These are phyloP conservation scores for Thaumatotibia leucotreta DNA, from an alignment of 1,140 invertebrate species.

Conservation along the genomic window DNA sequence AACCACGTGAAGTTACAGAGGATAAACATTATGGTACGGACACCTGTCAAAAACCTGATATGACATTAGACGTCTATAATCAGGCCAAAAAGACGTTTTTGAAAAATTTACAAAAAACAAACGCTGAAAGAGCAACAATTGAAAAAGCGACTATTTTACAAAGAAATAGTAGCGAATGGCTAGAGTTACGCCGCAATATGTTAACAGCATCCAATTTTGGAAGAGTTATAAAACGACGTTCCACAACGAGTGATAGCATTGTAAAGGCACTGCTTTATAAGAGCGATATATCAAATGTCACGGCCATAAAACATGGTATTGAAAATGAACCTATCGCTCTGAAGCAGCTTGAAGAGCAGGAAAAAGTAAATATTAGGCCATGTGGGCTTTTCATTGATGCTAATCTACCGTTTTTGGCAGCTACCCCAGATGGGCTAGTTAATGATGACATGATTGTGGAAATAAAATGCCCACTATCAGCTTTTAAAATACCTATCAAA, in stretches of 20 bases:
- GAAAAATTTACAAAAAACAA: slow-evolving; percentile 1
- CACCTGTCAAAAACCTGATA: slow-evolving; percentile 2
- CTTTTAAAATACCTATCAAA: too few relatives aligned
- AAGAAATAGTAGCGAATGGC: background rate
- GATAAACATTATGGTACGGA: slow-evolving; percentile 9
- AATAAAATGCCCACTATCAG: too few relatives aligned
- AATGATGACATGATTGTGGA: too few relatives aligned
- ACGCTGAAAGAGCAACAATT: slow-evolving; percentile 14
- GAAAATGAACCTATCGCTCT: too few relatives aligned
- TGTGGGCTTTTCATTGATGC: too few relatives aligned
- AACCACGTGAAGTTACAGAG: background rate
- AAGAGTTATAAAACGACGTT: background rate
- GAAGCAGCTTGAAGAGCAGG: too few relatives aligned
- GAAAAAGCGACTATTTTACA: slow-evolving; percentile 22
- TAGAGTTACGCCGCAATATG: background rate
- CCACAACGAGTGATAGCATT: background rate
- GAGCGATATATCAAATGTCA: too few relatives aligned
- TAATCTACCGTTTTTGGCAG: too few relatives aligned
- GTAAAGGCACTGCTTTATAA: too few relatives aligned
- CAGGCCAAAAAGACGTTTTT: background rate
- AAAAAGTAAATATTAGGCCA: too few relatives aligned
- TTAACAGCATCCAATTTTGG: background rate
- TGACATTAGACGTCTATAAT: background rate
- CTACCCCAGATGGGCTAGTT: too few relatives aligned
- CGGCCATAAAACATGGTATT: too few relatives aligned